Percentiles rank a stretch among this genome's conserved stretches.
Conservation (phyloP, 2,888 invertebrate genomes). For the Meteorus colon region DNA sequence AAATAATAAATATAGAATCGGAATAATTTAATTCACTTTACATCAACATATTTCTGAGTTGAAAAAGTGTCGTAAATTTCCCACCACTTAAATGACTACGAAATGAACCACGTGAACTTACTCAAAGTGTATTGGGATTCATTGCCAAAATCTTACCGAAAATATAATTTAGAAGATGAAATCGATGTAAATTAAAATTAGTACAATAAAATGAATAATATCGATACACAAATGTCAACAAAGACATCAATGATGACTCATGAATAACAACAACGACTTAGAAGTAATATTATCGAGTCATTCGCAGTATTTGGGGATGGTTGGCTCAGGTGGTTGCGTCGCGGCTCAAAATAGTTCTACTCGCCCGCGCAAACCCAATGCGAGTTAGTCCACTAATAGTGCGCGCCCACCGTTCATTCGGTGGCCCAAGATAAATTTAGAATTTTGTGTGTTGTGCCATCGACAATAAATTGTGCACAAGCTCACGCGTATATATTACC, state of each 20-base stretch:
- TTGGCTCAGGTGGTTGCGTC: conserved; percentile 72
- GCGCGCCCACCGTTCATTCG: conserved; percentile 68
- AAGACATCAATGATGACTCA: background rate
- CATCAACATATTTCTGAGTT: too few relatives aligned
- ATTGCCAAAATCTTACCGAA: too few relatives aligned
- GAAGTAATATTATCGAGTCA: conserved; percentile 56
- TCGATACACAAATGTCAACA: conserved; percentile 10
- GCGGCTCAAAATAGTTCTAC: conserved; percentile 67
- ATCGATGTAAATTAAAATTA: too few relatives aligned
- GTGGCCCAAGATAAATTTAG: conserved; percentile 66
- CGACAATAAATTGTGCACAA: conserved; percentile 43
- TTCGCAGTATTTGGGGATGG: conserved; percentile 69
- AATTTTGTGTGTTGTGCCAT: conserved; percentile 62
- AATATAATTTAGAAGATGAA: too few relatives aligned
- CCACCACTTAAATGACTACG: too few relatives aligned
- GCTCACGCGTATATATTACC: conserved; percentile 23
- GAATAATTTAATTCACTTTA: too few relatives aligned
- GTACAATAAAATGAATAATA: background rate
- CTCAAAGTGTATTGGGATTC: too few relatives aligned
- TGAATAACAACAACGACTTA: background rate
- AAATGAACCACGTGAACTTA: too few relatives aligned
- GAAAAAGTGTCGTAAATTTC: too few relatives aligned
- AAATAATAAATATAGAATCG: too few relatives aligned
- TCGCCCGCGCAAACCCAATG: conserved; percentile 71
- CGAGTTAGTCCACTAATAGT: conserved; percentile 68